phyloP scores from a whole-genome alignment of 1,140 invertebrate genomes.

The Ladona fulva region DNA sequence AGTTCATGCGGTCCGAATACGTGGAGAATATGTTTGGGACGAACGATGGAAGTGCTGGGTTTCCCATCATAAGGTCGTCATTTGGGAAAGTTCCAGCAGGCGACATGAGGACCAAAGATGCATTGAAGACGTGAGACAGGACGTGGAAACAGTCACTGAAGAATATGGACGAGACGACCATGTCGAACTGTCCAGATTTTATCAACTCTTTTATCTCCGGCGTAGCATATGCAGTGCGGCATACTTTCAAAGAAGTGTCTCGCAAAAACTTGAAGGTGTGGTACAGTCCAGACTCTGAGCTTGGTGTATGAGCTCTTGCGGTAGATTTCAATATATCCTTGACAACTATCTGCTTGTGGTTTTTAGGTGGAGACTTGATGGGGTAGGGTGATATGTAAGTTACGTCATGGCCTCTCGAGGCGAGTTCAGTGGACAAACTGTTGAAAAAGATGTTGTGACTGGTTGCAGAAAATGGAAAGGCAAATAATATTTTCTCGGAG shows the following conservation, averaged over 20 bases:
- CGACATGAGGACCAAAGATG: not conserved
- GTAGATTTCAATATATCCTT: no score
- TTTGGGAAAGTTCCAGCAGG: not conserved
- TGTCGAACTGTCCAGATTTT: not conserved
- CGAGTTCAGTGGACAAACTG: not conserved
- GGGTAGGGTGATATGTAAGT: not conserved
- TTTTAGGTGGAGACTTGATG: not conserved
- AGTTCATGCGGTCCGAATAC: constrained; percentile 40
- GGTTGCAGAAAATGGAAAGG: not conserved
- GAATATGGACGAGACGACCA: not conserved
- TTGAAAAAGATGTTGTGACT: not conserved
- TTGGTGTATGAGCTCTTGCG: no score
- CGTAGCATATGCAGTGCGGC: no score
- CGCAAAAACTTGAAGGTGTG: no score
- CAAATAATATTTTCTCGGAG: not conserved
- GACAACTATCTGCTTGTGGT: not conserved
- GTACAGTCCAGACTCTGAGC: no score
- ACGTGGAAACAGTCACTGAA: not conserved
- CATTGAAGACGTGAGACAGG: not conserved
- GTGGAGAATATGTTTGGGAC: constrained; percentile 28
- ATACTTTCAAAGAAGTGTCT: no score
- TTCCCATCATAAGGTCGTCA: constrained; percentile 15
- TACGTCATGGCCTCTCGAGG: not conserved
- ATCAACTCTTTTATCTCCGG: no score
- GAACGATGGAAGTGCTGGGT: constrained; percentile 28